Evolutionary conservation across 2,113 vertebrate genomes (phyloP), one percentile per base, ranked within the genome.

Genomic region (Myrmecobius fasciatus): DNA sequence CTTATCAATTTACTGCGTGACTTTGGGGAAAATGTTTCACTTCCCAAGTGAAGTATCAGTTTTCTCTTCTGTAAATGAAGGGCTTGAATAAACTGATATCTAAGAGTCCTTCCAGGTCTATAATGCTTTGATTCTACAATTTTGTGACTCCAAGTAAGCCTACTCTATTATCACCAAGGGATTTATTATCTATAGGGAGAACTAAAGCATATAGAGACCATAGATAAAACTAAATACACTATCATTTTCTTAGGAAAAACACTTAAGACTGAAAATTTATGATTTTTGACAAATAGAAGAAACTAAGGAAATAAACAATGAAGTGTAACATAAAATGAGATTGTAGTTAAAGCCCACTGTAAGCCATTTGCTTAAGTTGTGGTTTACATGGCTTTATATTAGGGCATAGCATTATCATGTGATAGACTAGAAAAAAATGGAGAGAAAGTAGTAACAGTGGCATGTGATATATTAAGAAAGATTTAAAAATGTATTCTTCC

Each of bases 401-500:
- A 93, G 20, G 94, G 12, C 49, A 67, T 25, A 93, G 89, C 49
- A 28, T 94, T 94, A 54, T n/a, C 93, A 52, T 60, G 95, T 92
- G 88, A 52, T 36, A 48, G 88, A 36, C 17, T 93, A 94, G 67
- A 43, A 92, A 95, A 95, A 90, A 91, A 47, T 88, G 53, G 89
- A 92, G 53, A 91, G 14, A 26, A 92, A 94, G 25, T 31, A 94
- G 49, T 88, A 97, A 98, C 83, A 89, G 96, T 97, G 96, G 95
- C 96, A 98, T 98, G 98, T 98, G 96, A 97, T 98, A 97, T 97
- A 98, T 98, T 98, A 96, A 97, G 97, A 97, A 98, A 97, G 97
- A 98, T 97, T 98, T 94, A 48, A 96, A 98, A 97, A 96, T 89
- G 94, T 97, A 98, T 98, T 98, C 95, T 97, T 98, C 97, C 92